Evolutionary conservation across 1,140 invertebrate genomes (phyloP), one percentile per base, ranked within the genome.

Genomic region (Charaxes varanes): DNA sequence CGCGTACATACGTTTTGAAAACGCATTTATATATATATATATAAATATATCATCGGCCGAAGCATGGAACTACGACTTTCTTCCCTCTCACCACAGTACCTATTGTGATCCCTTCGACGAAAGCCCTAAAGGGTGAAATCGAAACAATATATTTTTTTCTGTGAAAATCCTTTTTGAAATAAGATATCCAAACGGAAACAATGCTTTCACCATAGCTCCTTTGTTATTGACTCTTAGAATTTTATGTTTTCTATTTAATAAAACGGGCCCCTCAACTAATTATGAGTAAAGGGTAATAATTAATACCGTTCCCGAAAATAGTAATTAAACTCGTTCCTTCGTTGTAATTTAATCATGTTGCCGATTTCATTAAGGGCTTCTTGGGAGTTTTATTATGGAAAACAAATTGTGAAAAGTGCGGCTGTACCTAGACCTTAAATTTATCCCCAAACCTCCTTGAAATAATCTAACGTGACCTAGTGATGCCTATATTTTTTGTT

Each of bases 271-370:
- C 40, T 26, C 15, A 12, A 36, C 40, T 27, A 45, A 37, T 46
- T 63, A 51, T 27, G 41, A 42, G 41, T 42, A 51, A 57, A 52
- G 41, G 45, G 48, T 52, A 45, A 56, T 50, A 44, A 65, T 59
- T 58, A 52, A 62, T 52, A 56, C 26, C 15, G 28, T 30, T 45
- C 24, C 46, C 43, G 44, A 36, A 45, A 53, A 54, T 52, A 54
- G 36, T 59, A 62, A 59, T 59, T 53, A 55, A 50, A 22, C 15
- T 17, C 34, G 12, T 10, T 46, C 43, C 21, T 35, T 38, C 34
- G 19, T 21, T 38, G 16, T 1, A 22, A 36, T 36, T 35, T 23
- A 31, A 36, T 27, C 15, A 30, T 12, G n/a, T 24, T 8, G 11
- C 6, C 11, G 23, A 38, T 24, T 24, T 24, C 17, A 28, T 36